These are phyloP conservation scores for Anolis apletophallus DNA, from an alignment of 2,797 vertebrate genomes.

Conservation along the genomic window DNA sequence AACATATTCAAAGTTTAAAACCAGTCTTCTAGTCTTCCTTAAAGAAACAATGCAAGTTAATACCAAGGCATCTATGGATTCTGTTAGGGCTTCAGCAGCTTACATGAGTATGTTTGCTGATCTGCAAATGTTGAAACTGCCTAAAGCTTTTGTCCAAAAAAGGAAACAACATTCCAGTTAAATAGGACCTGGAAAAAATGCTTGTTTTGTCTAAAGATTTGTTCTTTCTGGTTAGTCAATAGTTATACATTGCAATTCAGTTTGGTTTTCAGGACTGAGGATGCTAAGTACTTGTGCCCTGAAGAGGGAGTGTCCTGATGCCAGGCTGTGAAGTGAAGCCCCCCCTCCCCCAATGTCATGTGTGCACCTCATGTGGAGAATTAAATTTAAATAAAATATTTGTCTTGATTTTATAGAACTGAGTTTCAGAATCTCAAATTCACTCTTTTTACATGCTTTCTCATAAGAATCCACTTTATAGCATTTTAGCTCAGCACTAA, in stretches of 20 bases:
- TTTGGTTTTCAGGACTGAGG: neutral
- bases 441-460: neutral
- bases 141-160: neutral
- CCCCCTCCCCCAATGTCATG: neutral
- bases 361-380: neutral
- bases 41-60: neutral
- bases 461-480: neutral
- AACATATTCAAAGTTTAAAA: no score
- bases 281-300: neutral
- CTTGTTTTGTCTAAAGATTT: neutral
- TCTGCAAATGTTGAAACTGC: neutral
- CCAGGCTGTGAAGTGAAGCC: neutral
- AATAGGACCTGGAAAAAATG: neutral
- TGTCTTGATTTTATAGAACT: neutral
- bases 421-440: neutral
- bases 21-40: neutral
- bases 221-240: neutral
- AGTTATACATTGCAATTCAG: neutral
- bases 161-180: neutral
- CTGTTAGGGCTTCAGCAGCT: neutral
- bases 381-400: conserved; percentile 5
- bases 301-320: neutral
- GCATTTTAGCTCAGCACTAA: neutral
- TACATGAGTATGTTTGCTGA: neutral
- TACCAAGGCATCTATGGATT: neutral